Conservation (phyloP, 2,113 vertebrate species). For the Pteruthius melanotis region DNA sequence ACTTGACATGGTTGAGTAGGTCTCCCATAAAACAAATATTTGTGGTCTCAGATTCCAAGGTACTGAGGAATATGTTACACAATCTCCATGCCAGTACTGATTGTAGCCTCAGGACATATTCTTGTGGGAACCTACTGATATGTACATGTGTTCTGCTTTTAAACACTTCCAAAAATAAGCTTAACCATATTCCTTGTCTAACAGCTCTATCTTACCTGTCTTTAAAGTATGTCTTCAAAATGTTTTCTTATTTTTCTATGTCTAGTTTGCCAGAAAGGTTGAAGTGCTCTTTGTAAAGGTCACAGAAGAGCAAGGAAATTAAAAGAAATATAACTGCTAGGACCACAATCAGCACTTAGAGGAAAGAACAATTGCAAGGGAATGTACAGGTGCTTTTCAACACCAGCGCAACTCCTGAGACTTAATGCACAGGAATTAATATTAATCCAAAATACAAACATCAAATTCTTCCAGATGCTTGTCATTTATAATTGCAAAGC, state of each 20-base stretch:
- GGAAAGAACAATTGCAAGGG: background rate
- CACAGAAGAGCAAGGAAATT: background rate
- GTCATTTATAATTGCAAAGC: background rate
- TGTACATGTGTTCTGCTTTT: background rate
- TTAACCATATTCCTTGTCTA: background rate
- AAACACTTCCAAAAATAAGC: background rate
- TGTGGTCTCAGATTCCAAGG: background rate
- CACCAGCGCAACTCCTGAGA: background rate
- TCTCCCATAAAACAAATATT: background rate
- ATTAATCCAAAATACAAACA: background rate
- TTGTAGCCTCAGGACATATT: background rate
- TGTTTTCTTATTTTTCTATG: background rate
- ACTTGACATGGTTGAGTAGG: background rate
- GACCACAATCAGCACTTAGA: background rate
- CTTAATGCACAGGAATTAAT: background rate
- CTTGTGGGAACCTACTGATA: background rate
- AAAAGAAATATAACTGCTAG: background rate
- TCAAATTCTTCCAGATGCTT: background rate
- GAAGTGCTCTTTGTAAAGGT: background rate
- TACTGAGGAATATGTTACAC: background rate
- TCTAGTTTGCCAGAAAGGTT: background rate
- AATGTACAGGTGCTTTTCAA: background rate
- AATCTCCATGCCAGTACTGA: background rate
- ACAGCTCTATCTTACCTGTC: background rate
- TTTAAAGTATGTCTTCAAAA: background rate